Conservation (phyloP, 2,888 invertebrate species). For the Drosophila buzzatii region DNA sequence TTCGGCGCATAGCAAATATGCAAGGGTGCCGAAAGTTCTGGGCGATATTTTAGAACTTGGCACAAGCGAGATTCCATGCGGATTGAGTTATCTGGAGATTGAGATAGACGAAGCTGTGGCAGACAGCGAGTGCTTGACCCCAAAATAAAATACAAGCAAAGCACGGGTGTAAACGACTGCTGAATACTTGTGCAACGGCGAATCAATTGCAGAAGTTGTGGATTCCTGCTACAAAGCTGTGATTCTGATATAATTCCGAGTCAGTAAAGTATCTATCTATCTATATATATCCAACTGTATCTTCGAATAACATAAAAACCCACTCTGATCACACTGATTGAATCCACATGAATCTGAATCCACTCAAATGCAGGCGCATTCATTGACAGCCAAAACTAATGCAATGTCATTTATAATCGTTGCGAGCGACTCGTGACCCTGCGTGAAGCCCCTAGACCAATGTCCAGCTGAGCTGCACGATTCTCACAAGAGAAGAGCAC, state of each 20-base stretch:
- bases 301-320: too few species aligned
- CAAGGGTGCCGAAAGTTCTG: slow-evolving; percentile 14
- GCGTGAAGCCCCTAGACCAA: slow-evolving; percentile 10
- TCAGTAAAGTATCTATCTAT: background rate
- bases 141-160: slow-evolving; percentile 10
- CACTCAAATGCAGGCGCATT: slow-evolving; percentile 71
- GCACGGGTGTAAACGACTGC: background rate
- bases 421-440: slow-evolving; percentile 47
- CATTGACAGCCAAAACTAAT: slow-evolving; percentile 47
- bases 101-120: background rate
- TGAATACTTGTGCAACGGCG: background rate
- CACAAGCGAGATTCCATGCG: slow-evolving; percentile 13
- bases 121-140: slow-evolving; percentile 33
- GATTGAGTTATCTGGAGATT: slow-evolving; percentile 4
- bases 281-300: too few species aligned
- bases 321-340: slow-evolving; percentile 49
- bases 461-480: slow-evolving; percentile 47
- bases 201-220: background rate
- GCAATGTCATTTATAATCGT: slow-evolving; percentile 82
- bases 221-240: background rate
- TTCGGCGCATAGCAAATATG: slow-evolving; percentile 1
- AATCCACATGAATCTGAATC: slow-evolving; percentile 31
- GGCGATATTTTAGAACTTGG: slow-evolving; percentile 4
- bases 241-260: too few species aligned
- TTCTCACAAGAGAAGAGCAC: slow-evolving; percentile 38